Conservation (phyloP, 2,888 invertebrate species). For the Luffia ferchaultella region DNA sequence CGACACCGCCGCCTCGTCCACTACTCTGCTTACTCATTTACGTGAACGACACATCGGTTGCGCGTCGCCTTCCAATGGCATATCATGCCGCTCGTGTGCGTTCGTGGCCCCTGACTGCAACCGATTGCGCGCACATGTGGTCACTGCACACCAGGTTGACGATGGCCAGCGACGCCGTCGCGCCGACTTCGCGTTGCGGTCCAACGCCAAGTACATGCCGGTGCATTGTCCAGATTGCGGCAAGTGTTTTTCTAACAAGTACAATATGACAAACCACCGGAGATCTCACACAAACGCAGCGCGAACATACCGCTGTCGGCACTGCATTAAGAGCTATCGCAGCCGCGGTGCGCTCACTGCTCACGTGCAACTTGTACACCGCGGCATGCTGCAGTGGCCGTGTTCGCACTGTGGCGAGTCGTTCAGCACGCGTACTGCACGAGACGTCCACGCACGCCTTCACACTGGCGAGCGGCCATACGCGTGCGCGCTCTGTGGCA, state of each 20-base stretch:
- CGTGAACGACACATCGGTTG: background rate
- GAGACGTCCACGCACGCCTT: constrained; percentile 41
- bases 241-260: constrained; percentile 52
- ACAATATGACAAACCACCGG: constrained; percentile 53
- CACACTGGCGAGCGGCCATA: constrained; percentile 56
- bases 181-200: constrained; percentile 15
- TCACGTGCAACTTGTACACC: constrained; percentile 47
- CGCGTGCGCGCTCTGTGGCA: constrained; percentile 44
- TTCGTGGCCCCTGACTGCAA: constrained; percentile 16
- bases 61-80: background rate
- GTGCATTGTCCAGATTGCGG: constrained; percentile 56
- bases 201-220: constrained; percentile 33
- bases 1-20: background rate
- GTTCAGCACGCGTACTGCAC: constrained; percentile 44
- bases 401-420: constrained; percentile 54
- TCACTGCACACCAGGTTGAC: constrained; percentile 15
- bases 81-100: constrained; percentile 29
- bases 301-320: constrained; percentile 48
- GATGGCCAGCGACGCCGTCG: constrained; percentile 7
- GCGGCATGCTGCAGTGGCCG: constrained; percentile 37
- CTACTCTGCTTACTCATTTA: background rate
- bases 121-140: constrained; percentile 22
- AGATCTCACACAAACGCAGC: constrained; percentile 28
- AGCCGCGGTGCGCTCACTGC: constrained; percentile 43
- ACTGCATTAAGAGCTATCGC: constrained; percentile 50